These are phyloP conservation scores for Caenorhabditis latens DNA, from an alignment of 1,140 invertebrate genomes.

Conservation along the genomic window DNA sequence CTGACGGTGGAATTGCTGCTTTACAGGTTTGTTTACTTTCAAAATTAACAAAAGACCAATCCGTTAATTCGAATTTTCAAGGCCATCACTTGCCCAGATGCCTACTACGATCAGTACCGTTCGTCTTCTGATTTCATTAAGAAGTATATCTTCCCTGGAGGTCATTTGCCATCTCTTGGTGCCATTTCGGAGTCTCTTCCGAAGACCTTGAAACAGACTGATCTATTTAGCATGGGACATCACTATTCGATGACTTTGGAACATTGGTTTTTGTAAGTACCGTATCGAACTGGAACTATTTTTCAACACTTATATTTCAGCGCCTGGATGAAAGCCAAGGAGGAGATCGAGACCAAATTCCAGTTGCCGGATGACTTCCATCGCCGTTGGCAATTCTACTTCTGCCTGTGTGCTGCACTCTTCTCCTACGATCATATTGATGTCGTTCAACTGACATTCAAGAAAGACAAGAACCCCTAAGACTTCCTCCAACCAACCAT, in stretches of 20 bases:
- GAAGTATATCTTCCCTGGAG: constrained; percentile 73
- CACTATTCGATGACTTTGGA: constrained; percentile 70
- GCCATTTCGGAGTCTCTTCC: constrained; percentile 63
- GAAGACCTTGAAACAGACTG: constrained; percentile 22
- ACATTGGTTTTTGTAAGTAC: constrained; percentile 65
- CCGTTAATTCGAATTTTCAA: constrained; percentile 54
- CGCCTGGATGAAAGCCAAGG: constrained; percentile 61
- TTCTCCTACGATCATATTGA: constrained; percentile 69
- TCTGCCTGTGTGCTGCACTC: constrained; percentile 69
- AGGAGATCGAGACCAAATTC: constrained; percentile 60
- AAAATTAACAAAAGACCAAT: not conserved
- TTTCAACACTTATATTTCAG: constrained; percentile 55
- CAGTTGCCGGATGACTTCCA: constrained; percentile 65
- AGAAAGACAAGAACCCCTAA: constrained; percentile 43
- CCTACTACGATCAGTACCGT: constrained; percentile 69
- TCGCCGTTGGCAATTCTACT: constrained; percentile 73
- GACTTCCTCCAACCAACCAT: not conserved
- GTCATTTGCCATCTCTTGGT: constrained; percentile 67
- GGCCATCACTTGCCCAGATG: constrained; percentile 70
- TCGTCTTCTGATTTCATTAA: constrained; percentile 70
- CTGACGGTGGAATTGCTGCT: constrained; percentile 66
- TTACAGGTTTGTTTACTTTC: constrained; percentile 62
- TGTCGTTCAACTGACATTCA: constrained; percentile 62
- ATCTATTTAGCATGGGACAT: constrained; percentile 64
- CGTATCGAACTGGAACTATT: constrained; percentile 31